phyloP scores from a whole-genome alignment of 2,888 invertebrate species.

The Gortyna flavago region DNA sequence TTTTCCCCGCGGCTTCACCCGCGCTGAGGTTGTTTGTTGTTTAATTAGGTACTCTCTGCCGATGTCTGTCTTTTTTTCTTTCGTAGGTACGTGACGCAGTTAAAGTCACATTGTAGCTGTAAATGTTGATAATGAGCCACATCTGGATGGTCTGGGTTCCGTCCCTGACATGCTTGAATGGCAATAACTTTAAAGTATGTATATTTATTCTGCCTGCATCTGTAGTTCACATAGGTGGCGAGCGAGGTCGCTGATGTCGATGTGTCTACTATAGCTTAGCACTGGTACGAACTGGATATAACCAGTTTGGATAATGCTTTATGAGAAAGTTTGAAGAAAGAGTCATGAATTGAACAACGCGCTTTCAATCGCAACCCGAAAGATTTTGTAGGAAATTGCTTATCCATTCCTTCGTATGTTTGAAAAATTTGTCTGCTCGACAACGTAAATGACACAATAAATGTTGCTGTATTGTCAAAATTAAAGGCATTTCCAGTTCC shows the following conservation, averaged over 20 bases:
- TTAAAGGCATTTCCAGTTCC: not conserved
- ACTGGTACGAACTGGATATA: constrained; percentile 27
- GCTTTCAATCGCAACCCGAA: not conserved
- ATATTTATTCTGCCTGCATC: constrained; percentile 51
- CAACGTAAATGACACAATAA: not conserved
- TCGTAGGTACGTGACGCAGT: not conserved
- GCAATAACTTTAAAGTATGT: constrained; percentile 54
- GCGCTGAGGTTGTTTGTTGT: no score
- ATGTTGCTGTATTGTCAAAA: not conserved
- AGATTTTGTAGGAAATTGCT: not conserved
- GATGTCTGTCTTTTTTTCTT: not conserved
- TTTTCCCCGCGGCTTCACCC: not conserved
- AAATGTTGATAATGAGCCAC: constrained; percentile 22
- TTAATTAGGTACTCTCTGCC: not conserved
- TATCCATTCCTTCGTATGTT: not conserved
- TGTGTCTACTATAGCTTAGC: constrained; percentile 7
- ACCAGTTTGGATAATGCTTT: not conserved
- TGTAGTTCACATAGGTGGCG: constrained; percentile 18
- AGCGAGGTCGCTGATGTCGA: constrained; percentile 31
- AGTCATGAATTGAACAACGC: not conserved
- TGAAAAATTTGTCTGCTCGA: not conserved
- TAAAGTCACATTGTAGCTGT: constrained; percentile 1
- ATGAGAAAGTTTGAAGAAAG: not conserved
- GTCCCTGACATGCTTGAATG: constrained; percentile 41
- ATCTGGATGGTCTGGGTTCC: constrained; percentile 32